These are phyloP conservation scores for Papilio elwesi DNA, from an alignment of 2,888 invertebrate genomes.

Conservation along the genomic window DNA sequence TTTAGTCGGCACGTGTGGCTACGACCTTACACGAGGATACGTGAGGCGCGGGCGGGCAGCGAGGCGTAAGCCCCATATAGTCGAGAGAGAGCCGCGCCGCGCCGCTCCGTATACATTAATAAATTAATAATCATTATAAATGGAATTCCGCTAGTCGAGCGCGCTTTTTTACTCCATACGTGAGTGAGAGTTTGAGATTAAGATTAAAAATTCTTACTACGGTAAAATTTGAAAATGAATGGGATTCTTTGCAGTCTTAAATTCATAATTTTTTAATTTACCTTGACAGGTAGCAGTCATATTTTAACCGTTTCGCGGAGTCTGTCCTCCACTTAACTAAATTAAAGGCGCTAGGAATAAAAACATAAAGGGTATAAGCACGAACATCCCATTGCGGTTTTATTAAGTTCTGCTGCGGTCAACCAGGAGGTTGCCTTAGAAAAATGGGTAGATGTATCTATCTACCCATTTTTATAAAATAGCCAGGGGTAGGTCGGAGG, in stretches of 20 bases:
- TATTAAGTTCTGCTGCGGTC: too few species aligned
- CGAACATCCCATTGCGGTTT: too few species aligned
- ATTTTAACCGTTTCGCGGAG: background rate
- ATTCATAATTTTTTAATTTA: background rate
- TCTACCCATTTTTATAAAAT: too few species aligned
- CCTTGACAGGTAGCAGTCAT: background rate
- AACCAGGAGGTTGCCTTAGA: too few species aligned
- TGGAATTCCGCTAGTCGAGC: constrained; percentile 76
- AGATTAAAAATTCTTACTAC: constrained; percentile 44
- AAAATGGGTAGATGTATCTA: background rate
- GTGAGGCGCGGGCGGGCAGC: constrained; percentile 47
- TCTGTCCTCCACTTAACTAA: background rate
- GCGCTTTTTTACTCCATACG: constrained; percentile 43
- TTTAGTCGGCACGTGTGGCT: constrained; percentile 28
- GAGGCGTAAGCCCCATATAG: constrained; percentile 75
- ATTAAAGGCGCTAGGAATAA: background rate
- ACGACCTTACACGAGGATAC: constrained; percentile 58
- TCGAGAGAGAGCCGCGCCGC: constrained; percentile 70
- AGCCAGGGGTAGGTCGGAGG: too few species aligned
- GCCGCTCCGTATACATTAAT: constrained; percentile 78
- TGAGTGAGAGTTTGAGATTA: constrained; percentile 43
- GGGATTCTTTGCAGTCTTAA: constrained; percentile 9
- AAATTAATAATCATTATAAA: constrained; percentile 81
- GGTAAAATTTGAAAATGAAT: constrained; percentile 41
- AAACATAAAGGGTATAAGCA: too few species aligned